phyloP scores from a whole-genome alignment of 2,113 vertebrate species.

The Crypturellus undulatus region DNA sequence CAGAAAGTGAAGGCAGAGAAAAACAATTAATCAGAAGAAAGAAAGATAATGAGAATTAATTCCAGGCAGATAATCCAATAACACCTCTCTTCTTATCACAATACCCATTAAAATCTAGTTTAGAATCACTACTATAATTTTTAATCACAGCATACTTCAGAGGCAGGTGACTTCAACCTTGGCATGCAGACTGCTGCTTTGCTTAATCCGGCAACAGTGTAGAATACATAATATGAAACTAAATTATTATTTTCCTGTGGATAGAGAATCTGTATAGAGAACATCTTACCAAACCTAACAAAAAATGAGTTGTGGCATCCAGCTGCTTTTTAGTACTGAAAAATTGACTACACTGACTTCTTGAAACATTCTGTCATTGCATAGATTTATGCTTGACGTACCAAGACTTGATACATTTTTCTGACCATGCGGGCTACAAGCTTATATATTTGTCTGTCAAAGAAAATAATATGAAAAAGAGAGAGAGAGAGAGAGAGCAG shows the following conservation, averaged over 20 bases:
- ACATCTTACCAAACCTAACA: not conserved
- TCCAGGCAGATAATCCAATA: constrained; percentile 40
- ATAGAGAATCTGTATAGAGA: not conserved
- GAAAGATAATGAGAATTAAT: constrained; percentile 45
- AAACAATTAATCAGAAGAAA: constrained; percentile 13
- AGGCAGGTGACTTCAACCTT: constrained; percentile 15
- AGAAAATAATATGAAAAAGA: not conserved
- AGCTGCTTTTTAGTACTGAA: not conserved
- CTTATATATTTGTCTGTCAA: not conserved
- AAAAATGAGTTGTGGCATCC: not conserved
- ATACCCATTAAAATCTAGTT: constrained; percentile 46
- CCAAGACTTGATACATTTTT: not conserved
- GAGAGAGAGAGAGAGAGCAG: not conserved
- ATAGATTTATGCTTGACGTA: not conserved
- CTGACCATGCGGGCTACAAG: not conserved
- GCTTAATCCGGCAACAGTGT: constrained; percentile 3
- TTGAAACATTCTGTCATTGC: not conserved
- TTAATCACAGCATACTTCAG: constrained; percentile 10
- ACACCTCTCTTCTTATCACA: constrained; percentile 24
- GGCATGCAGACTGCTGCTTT: not conserved
- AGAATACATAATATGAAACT: not conserved
- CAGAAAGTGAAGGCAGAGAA: not conserved
- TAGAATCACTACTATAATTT: constrained; percentile 23
- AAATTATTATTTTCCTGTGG: not conserved
- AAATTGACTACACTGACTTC: not conserved